Conservation (phyloP, 1,140 invertebrate species). For the Oscheius sp. region DNA sequence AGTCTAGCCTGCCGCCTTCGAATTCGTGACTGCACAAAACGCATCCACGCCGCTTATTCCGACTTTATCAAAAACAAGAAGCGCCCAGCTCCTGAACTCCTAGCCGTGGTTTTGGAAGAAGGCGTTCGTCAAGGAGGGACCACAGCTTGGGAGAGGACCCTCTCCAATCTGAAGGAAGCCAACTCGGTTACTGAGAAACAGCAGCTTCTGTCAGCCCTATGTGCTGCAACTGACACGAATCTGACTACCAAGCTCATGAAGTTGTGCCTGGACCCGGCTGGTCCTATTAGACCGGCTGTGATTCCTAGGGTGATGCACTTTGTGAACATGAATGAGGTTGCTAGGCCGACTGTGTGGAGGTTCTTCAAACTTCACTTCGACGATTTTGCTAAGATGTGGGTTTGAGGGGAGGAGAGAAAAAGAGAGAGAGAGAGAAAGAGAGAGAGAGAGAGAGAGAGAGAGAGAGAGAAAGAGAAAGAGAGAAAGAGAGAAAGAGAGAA, state of each 20-base stretch:
- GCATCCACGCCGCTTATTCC: conserved; percentile 37
- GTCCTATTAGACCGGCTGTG: neutral
- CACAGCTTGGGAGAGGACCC: conserved; percentile 41
- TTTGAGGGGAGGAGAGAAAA: neutral
- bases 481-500: too few species aligned
- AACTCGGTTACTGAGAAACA: conserved; percentile 29
- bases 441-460: too few species aligned
- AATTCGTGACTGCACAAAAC: conserved; percentile 41
- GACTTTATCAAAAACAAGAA: conserved; percentile 40
- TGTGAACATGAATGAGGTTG: conserved; percentile 33
- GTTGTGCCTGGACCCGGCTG: neutral
- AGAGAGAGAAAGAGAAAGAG: too few species aligned
- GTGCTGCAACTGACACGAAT: conserved; percentile 37
- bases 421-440: too few species aligned
- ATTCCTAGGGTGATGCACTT: conserved; percentile 22
- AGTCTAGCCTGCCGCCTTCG: conserved; percentile 41
- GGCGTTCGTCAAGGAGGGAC: conserved; percentile 41
- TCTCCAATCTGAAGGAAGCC: conserved; percentile 6
- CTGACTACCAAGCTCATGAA: conserved; percentile 30
- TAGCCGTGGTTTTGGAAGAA: conserved; percentile 47
- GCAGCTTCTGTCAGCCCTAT: conserved; percentile 40
- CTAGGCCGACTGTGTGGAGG: conserved; percentile 33
- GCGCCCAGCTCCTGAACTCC: conserved; percentile 46
- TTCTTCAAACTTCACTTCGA: conserved; percentile 41
- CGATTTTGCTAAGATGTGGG: conserved; percentile 39